Evolutionary conservation across 2,113 vertebrate species (phyloP), one percentile per base, ranked within the genome.

Genomic region (Scomber japonicus): DNA sequence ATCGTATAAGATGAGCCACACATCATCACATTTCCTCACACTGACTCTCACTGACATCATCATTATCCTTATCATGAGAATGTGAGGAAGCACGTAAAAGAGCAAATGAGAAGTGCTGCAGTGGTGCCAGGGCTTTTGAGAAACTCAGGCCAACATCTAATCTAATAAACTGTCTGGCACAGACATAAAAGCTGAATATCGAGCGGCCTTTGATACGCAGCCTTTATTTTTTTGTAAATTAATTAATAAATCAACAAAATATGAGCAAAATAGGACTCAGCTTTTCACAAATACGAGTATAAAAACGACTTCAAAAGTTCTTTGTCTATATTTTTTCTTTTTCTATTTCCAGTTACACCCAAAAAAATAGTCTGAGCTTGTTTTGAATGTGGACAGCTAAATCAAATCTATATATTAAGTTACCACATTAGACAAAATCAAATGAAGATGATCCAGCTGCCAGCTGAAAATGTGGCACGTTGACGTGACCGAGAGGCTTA

Each of bases 331-430:
- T 66, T 49, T 60, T 45, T 31, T 46, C 16, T 66, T 49, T 60
- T 45, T 31, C 24, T 19, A 45, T 70, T 69, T 76, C 50, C 31
- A 74, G 68, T 45, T 3, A 35, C 21, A 45, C 12, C 64, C 15
- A n/a, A 63, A 30, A n/a, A 54, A 80, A 67, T 64, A 44, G 12
- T 53, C 54, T 61, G 30, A 4, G 17, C 72, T 75, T 84, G 72
- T 84, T 92, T 66, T 75, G 66, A 44, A 88, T 45, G 24, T 30
- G 17, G 27, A 72, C 8, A 67, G 72, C 81, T 57, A 75, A 91
- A 90, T 90, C 35, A 4, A 84, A 90, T 92, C 51, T 75, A 75
- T 78, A 76, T 82, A 91, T 88, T 85, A 64, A 84, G 77, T 90
- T 87, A 92, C 48, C 14, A 53, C 65, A 79, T 87, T 83, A 89